phyloP scores from a whole-genome alignment of 1,140 invertebrate genomes.

The Diabrotica undecimpunctata region DNA sequence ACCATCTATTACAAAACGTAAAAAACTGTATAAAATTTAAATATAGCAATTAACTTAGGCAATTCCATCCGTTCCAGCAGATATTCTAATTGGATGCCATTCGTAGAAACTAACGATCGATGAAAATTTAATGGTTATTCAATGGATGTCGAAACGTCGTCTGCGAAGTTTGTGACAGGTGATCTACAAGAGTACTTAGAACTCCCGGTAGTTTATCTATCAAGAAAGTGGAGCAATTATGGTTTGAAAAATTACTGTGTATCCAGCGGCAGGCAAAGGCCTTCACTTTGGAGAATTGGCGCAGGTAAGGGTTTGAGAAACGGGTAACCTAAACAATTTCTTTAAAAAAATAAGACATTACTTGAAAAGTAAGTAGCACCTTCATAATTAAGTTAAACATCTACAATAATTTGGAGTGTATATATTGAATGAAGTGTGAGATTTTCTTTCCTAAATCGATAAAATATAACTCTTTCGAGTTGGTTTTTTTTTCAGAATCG shows the following conservation, averaged over 20 bases:
- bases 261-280: too few relatives aligned
- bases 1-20: background rate
- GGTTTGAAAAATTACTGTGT: slow-evolving; percentile 1
- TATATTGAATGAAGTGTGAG: too few relatives aligned
- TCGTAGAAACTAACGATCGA: slow-evolving; percentile 2
- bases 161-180: background rate
- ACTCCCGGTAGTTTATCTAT: background rate
- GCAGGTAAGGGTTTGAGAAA: too few relatives aligned
- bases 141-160: slow-evolving; percentile 1
- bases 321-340: too few relatives aligned
- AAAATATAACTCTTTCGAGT: too few relatives aligned
- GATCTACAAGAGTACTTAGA: background rate
- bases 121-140: slow-evolving; percentile 3
- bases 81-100: background rate
- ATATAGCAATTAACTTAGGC: background rate
- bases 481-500: too few relatives aligned
- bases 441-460: too few relatives aligned
- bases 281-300: too few relatives aligned
- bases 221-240: background rate
- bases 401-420: too few relatives aligned
- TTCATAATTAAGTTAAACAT: too few relatives aligned
- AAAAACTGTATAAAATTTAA: background rate
- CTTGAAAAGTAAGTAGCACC: too few relatives aligned
- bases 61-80: background rate
- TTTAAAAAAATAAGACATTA: too few relatives aligned